A percentile compares a stretch with the other conserved stretches of the same genome.
phyloP scores from a whole-genome alignment of 2,797 vertebrate species.

The Artibeus lituratus region DNA sequence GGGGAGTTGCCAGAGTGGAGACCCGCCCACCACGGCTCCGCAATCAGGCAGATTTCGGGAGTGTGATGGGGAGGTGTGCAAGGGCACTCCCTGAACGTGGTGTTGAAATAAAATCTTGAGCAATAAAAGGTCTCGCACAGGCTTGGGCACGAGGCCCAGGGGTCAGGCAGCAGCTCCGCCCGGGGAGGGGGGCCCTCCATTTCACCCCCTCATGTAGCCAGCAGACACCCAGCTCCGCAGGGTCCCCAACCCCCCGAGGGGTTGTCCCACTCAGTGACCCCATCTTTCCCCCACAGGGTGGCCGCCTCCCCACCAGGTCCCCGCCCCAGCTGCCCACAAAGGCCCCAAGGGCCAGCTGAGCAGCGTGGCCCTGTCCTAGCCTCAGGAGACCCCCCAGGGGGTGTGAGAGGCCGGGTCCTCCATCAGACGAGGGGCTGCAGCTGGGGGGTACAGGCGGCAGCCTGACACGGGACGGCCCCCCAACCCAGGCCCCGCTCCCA shows the following conservation, averaged over 20 bases:
- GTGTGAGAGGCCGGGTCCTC: neutral
- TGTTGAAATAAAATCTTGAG: conserved; percentile 49
- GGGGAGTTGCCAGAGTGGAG: neutral
- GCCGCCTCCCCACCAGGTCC: neutral
- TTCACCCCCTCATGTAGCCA: accelerated
- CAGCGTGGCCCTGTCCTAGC: neutral
- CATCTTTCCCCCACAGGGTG: too few relatives aligned
- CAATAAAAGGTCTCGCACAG: neutral
- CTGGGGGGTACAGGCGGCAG: accelerated
- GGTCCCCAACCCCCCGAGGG: neutral
- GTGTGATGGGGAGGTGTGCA: neutral
- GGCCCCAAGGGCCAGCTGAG: neutral
- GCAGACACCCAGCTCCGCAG: neutral
- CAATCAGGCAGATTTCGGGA: too few relatives aligned
- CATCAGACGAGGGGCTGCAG: neutral
- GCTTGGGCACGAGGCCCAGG: neutral
- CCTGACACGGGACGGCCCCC: neutral
- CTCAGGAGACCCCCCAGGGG: accelerated
- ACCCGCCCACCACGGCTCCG: neutral
- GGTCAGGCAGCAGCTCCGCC: neutral
- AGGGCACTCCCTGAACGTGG: neutral
- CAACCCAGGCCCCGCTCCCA: conserved; percentile 9
- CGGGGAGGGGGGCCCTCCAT: too few relatives aligned
- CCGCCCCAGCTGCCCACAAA: neutral
- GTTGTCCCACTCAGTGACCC: neutral